These are phyloP conservation scores for Gambusia affinis DNA, from an alignment of 2,113 vertebrate genomes.

Conservation along the genomic window DNA sequence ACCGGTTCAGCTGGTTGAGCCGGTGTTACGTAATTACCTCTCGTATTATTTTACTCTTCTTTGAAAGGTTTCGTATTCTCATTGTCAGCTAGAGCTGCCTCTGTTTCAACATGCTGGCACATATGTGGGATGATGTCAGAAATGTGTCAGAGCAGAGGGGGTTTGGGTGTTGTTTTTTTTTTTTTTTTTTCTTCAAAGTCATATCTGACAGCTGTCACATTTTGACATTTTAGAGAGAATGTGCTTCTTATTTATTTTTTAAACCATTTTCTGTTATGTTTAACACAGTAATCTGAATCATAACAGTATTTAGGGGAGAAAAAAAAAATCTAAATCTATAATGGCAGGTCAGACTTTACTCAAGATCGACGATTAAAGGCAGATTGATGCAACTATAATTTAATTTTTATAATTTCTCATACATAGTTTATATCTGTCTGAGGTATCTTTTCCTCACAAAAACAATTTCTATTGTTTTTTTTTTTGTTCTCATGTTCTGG, in stretches of 20 bases:
- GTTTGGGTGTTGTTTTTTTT: not conserved
- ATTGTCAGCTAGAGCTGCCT: constrained; percentile 5
- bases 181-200: not conserved
- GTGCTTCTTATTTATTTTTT: too few species aligned
- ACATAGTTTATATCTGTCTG: not conserved
- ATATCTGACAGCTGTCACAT: not conserved
- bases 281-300: too few species aligned
- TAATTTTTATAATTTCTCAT: not conserved
- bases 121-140: constrained; percentile 2
- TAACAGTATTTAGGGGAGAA: not conserved
- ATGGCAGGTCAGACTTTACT: not conserved
- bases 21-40: constrained; percentile 32
- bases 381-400: not conserved
- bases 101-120: constrained; percentile 5
- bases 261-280: not conserved
- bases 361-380: not conserved
- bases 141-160: not conserved
- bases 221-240: too few species aligned
- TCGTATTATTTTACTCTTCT: constrained; percentile 24
- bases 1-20: constrained; percentile 67
- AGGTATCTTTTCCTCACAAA: not conserved
- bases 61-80: constrained; percentile 26
- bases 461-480: too few species aligned
- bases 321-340: not conserved
- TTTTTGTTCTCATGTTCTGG: too few species aligned